Conservation (phyloP, 2,888 invertebrate species). For the Periphyllus acericola region DNA sequence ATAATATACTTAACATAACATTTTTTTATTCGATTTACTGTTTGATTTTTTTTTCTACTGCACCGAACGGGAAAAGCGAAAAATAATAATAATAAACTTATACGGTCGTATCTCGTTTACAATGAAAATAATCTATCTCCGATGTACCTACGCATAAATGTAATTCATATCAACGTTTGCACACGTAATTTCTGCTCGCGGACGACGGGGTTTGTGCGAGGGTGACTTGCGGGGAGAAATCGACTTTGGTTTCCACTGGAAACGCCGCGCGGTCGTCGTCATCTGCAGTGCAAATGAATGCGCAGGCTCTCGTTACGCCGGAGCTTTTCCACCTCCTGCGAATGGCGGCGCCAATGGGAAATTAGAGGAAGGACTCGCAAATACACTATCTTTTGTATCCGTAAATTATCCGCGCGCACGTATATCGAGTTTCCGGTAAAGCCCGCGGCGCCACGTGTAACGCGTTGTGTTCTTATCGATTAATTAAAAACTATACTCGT, state of each 20-base stretch:
- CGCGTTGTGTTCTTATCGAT: neutral
- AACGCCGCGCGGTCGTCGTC: constrained; percentile 44
- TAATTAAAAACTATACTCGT: neutral
- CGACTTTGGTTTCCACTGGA: constrained; percentile 56
- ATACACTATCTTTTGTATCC: constrained; percentile 45
- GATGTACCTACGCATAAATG: neutral
- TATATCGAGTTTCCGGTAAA: neutral
- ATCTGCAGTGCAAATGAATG: constrained; percentile 42
- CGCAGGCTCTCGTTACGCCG: constrained; percentile 57
- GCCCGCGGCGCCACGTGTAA: constrained; percentile 6
- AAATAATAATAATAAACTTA: neutral
- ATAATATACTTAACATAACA: neutral
- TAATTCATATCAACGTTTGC: neutral
- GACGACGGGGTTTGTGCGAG: neutral
- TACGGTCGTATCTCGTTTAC: no score
- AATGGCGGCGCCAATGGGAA: constrained; percentile 60
- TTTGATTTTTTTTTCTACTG: neutral
- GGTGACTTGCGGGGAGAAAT: neutral
- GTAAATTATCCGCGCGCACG: neutral
- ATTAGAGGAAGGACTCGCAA: constrained; percentile 52
- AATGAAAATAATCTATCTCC: neutral
- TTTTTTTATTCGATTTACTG: neutral
- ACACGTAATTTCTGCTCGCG: neutral
- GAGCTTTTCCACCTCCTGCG: constrained; percentile 46
- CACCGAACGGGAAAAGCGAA: neutral